These are phyloP conservation scores for Eumacrocentrus americanus DNA, from an alignment of 2,888 invertebrate species.

Conservation along the genomic window DNA sequence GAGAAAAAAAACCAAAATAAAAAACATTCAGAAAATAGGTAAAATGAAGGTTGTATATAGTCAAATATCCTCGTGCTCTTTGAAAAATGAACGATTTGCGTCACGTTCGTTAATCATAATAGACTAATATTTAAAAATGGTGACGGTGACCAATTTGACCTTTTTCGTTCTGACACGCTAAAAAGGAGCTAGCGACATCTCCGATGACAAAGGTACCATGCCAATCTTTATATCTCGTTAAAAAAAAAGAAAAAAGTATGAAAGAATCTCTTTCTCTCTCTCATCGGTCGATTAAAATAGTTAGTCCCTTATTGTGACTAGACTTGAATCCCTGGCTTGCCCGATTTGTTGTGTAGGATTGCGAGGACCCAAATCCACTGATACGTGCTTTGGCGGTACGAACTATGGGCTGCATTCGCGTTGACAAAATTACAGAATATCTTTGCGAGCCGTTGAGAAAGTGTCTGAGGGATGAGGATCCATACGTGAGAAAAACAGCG, in stretches of 20 bases:
- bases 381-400: slow-evolving; percentile 97
- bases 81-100: slow-evolving; percentile 58
- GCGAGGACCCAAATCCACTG: slow-evolving; percentile 98
- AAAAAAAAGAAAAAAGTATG: slow-evolving; percentile 34
- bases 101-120: slow-evolving; percentile 39
- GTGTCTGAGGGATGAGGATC: slow-evolving; percentile 94
- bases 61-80: slow-evolving; percentile 61
- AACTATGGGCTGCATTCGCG: slow-evolving; percentile 99
- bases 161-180: slow-evolving; percentile 63
- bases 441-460: slow-evolving; percentile 96
- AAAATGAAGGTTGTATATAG: slow-evolving; percentile 33
- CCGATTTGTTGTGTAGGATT: slow-evolving; percentile 76
- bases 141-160: slow-evolving; percentile 63
- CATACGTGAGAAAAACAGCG: slow-evolving; percentile 97
- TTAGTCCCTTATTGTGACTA: slow-evolving; percentile 59
- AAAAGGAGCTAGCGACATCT: slow-evolving; percentile 62
- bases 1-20: slow-evolving; percentile 11
- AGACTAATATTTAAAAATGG: slow-evolving; percentile 52
- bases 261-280: slow-evolving; percentile 28
- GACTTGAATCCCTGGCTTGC: slow-evolving; percentile 63
- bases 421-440: slow-evolving; percentile 99
- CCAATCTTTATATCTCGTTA: slow-evolving; percentile 51
- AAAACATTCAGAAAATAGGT: slow-evolving; percentile 2
- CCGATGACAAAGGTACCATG: slow-evolving; percentile 62
- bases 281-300: slow-evolving; percentile 54